These are phyloP conservation scores for Unio delphinus DNA, from an alignment of 2,888 invertebrate species.

Conservation along the genomic window DNA sequence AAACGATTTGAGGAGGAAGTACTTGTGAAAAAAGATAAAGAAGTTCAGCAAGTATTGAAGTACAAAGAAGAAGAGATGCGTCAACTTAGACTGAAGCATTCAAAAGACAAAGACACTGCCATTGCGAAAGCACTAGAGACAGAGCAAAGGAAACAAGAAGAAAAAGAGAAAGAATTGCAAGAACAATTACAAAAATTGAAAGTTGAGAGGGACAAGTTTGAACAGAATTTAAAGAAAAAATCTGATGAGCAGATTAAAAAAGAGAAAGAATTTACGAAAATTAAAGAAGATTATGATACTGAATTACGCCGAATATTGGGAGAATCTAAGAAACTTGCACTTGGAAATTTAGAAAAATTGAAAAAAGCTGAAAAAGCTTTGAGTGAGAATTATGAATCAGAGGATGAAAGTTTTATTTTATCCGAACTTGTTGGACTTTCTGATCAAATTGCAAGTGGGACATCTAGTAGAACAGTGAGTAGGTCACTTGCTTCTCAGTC, in stretches of 20 bases:
- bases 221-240: slow-evolving; percentile 42
- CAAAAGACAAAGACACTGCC: slow-evolving; percentile 52
- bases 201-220: slow-evolving; percentile 39
- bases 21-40: slow-evolving; percentile 58
- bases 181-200: slow-evolving; percentile 46
- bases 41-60: slow-evolving; percentile 59
- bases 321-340: slow-evolving; percentile 58
- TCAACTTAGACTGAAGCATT: slow-evolving; percentile 40
- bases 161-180: slow-evolving; percentile 39
- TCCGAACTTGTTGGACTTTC: slow-evolving; percentile 31
- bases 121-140: slow-evolving; percentile 49
- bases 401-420: slow-evolving; percentile 49
- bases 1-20: slow-evolving; percentile 50
- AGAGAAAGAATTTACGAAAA: slow-evolving; percentile 46
- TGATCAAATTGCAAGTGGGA: slow-evolving; percentile 27
- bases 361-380: slow-evolving; percentile 58
- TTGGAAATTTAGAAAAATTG: slow-evolving; percentile 58
- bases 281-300: slow-evolving; percentile 54
- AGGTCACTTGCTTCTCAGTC: slow-evolving; percentile 32
- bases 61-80: slow-evolving; percentile 61
- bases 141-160: slow-evolving; percentile 45
- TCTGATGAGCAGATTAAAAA: slow-evolving; percentile 48
- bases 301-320: slow-evolving; percentile 54
- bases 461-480: slow-evolving; percentile 44
- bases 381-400: slow-evolving; percentile 44